Percentiles rank a stretch among this genome's conserved stretches.
Evolutionary conservation across 2,797 vertebrate genomes (phyloP).

Genomic region (Tokudaia tokunoshimensis): DNA sequence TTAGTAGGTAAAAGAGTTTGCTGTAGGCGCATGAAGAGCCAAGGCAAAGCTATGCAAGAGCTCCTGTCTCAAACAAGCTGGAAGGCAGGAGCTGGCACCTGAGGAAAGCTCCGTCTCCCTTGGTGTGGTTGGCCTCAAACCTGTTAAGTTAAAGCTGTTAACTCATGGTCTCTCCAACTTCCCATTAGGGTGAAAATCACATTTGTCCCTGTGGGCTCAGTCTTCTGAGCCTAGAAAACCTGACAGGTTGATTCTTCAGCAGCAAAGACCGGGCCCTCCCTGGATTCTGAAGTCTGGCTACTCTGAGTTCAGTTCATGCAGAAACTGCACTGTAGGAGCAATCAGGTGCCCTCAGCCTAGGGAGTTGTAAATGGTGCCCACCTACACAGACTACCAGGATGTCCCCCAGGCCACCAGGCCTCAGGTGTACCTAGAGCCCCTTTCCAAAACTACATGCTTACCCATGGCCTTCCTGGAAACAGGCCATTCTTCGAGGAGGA

Average conservation of each 20-base stretch:
- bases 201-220: not conserved
- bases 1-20: not conserved
- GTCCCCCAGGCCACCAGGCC: not conserved
- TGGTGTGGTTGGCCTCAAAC: not conserved
- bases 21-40: not conserved
- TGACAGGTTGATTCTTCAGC: not conserved
- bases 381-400: not conserved
- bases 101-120: not conserved
- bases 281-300: not conserved
- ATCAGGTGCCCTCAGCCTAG: not conserved
- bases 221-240: not conserved
- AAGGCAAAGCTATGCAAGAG: too few species aligned
- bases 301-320: not conserved
- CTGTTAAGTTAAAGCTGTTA: not conserved
- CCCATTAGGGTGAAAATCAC: not conserved
- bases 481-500: not conserved
- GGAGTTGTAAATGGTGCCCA: not conserved
- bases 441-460: not conserved
- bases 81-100: not conserved
- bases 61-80: not conserved
- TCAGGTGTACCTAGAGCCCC: not conserved
- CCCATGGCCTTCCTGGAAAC: not conserved
- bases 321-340: accelerated
- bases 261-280: not conserved
- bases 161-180: not conserved